Base-by-base conservation (phyloP, 1,140 invertebrate species). In the Nasonia longicornis region DNA sequence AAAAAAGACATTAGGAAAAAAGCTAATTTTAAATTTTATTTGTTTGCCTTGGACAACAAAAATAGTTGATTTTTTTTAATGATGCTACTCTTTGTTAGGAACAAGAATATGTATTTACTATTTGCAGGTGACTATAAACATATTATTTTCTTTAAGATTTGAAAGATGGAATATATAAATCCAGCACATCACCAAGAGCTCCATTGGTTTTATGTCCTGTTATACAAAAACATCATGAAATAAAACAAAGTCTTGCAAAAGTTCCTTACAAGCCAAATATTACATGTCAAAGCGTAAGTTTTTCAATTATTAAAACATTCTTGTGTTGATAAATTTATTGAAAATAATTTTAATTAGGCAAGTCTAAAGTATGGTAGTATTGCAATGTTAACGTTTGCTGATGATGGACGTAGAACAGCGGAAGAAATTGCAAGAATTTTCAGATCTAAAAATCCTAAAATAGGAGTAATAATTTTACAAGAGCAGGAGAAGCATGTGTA, bases 401-500 rank as follows among this genome's bases (percentile, higher is more conserved):
- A 86, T 48, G 87, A 89, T 78, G 87, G 86, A 78, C 79, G 73
- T 70, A 7, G 70, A 70, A 84, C 75, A 14, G 86, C 82, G 12
- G 80, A 88, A 63, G 70, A 82, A 52, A 82, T 87, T 26, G 64
- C 86, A 29, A 85, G 86, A 79, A 77, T 86, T 84, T 89, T 89
- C 22, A 84, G 88, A 63, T 83, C 84, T 29, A 84, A 84, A 31
- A 67, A 87, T 20, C 86, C 88, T 10, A 87, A 84, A 84, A 89
- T 89, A 48, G 88, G 88, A 38, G 88, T 89, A 26, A 20, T 89
- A 4, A 87, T 88, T 73, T 84, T 89, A 42, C 85, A 88, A 81
- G 88, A 89, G 79, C 88, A 89, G 80, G 85, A 86, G 64, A 86
- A 87, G 74, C 79, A 85, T 72, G 87, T 89, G 11, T 88, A 86